Percentiles rank a stretch among this genome's conserved stretches.
Evolutionary conservation across 2,888 invertebrate species (phyloP).

Genomic region (Drosophila merina): DNA sequence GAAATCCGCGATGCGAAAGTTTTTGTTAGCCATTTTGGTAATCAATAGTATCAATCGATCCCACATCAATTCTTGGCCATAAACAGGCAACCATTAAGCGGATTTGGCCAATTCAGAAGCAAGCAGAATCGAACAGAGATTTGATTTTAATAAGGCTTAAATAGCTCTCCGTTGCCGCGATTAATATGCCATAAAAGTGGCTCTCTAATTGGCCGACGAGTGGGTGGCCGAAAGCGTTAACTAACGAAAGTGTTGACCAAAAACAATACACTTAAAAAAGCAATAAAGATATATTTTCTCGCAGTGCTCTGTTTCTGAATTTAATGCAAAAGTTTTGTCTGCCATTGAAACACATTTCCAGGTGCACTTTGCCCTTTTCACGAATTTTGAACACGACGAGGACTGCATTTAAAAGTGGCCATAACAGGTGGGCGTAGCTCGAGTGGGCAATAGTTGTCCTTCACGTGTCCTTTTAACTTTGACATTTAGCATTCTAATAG

Average conservation of each 20-base stretch:
- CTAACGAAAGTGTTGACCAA: slow-evolving; percentile 35
- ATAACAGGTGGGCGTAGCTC: slow-evolving; percentile 16
- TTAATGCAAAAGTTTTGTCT: slow-evolving; percentile 3
- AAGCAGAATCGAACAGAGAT: slow-evolving; percentile 41
- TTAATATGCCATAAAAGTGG: slow-evolving; percentile 66
- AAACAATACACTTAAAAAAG: slow-evolving; percentile 1
- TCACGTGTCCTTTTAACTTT: slow-evolving; percentile 22
- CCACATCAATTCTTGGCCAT: slow-evolving; percentile 15
- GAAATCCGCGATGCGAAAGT: slow-evolving; percentile 59
- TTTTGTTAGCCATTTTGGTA: slow-evolving; percentile 27
- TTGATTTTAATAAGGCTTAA: slow-evolving; percentile 62
- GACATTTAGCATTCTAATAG: slow-evolving; percentile 8
- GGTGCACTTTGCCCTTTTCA: slow-evolving; percentile 28
- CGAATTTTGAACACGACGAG: slow-evolving; percentile 17
- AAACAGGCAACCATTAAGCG: slow-evolving; percentile 26
- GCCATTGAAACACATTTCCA: slow-evolving; percentile 19
- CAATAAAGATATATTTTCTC: not conserved
- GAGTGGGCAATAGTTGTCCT: slow-evolving; percentile 22
- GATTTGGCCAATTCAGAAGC: slow-evolving; percentile 55
- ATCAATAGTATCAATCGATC: slow-evolving; percentile 26
- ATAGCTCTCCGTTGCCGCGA: slow-evolving; percentile 43
- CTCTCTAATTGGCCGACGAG: slow-evolving; percentile 41
- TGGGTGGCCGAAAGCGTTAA: slow-evolving; percentile 30
- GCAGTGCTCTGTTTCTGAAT: not conserved
- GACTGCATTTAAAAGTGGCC: slow-evolving; percentile 20